Evolutionary conservation across 2,888 invertebrate species (phyloP), one percentile per base, ranked within the genome.

Genomic region (Danaus chrysippus): DNA sequence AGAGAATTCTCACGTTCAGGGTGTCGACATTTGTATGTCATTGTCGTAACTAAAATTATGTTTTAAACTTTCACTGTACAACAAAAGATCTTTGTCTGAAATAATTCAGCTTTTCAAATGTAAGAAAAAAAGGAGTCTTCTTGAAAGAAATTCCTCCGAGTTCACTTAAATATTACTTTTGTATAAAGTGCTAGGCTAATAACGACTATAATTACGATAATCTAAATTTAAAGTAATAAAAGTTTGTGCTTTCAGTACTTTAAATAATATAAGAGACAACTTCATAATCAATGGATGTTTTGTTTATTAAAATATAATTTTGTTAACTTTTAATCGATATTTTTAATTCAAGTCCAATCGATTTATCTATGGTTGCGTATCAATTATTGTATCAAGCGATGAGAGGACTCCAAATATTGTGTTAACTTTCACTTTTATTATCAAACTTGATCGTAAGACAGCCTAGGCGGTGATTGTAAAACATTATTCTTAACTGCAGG

Each of bases 391-490:
- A 66, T 56, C 41, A 43, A 62, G 58, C 55, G 34, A 54, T 59
- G 34, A 57, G 58, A 53, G 42, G 54, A 56, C 23, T 43, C 53
- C 19, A 15, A 10, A 13, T 10, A 59, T 54, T 44, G 56, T 46
- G 5, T 56, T 34, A 58, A 60, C 66, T 66, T 66, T 66, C 66
- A 64, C 66, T 66, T 62, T 56, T 60, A 41, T 46, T 52, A 66
- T 60, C 56, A 61, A 66, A 62, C 55, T 58, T 42, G 58, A 49
- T 57, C 58, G 58, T 49, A 57, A 62, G 59, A 64, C 58, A 61
- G 61, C 58, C 58, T 64, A 34, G 58, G 23, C 57, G 42, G 62
- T 57, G 17, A 59, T 49, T 64, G 46, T 53, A 64, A 49, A 62
- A 60, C 54, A 54, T 34, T 55, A 54, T 54, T 54, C 23, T 58